Conservation (phyloP, 30 jellyfish, hydroid and myxozoan species). For the Pseudorhiza aurosa region DNA sequence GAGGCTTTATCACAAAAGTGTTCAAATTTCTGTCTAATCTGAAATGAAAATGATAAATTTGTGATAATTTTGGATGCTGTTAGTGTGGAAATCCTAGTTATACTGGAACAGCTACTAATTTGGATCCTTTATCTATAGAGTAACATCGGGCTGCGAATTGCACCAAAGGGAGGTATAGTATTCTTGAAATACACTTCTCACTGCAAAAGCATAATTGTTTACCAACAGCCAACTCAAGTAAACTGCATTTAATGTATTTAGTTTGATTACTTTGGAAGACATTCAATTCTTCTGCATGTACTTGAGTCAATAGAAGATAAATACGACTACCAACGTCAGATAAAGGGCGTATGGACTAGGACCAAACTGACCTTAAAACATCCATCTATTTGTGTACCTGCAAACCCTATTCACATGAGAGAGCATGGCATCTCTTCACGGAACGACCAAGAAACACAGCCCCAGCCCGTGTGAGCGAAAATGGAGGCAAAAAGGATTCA, state of each 20-base stretch:
- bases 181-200: too few relatives aligned
- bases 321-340: constrained; percentile 14
- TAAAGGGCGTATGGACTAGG: constrained; percentile 23
- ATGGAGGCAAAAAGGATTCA: too few relatives aligned
- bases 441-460: constrained; percentile 4
- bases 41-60: too few relatives aligned
- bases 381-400: constrained; percentile 53
- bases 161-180: too few relatives aligned
- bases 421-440: constrained; percentile 58
- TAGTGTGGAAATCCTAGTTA: too few relatives aligned
- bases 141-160: too few relatives aligned
- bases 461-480: too few relatives aligned
- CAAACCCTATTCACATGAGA: constrained; percentile 63
- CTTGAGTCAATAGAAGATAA: background rate
- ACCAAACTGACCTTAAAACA: constrained; percentile 50
- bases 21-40: too few relatives aligned
- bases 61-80: too few relatives aligned
- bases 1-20: too few relatives aligned
- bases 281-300: background rate
- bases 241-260: background rate
- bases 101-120: too few relatives aligned
- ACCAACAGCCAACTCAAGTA: background rate
- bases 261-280: background rate
- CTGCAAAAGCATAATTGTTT: background rate
- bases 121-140: too few relatives aligned